A percentile compares a stretch with the other conserved stretches of the same genome.
Conservation (phyloP, 2,888 invertebrate genomes). For the Drosophila helvetica region DNA sequence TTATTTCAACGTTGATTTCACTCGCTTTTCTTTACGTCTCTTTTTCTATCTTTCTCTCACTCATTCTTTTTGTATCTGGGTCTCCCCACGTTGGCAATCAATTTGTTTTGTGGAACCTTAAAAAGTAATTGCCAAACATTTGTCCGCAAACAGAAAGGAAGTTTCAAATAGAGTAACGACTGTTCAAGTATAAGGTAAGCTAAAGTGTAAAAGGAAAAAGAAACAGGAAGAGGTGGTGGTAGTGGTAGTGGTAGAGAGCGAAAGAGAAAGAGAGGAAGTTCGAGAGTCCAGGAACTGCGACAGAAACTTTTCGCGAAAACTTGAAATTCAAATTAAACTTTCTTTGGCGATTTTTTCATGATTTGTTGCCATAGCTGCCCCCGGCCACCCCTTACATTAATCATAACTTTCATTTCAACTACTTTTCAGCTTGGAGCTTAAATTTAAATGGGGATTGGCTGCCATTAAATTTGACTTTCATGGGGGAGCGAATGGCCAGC, state of each 20-base stretch:
- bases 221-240: background rate
- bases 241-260: background rate
- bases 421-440: slow-evolving; percentile 48
- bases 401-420: slow-evolving; percentile 54
- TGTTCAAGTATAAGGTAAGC: slow-evolving; percentile 19
- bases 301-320: slow-evolving; percentile 61
- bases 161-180: slow-evolving; percentile 42
- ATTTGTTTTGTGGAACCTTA: slow-evolving; percentile 68
- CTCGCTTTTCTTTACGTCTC: slow-evolving; percentile 1
- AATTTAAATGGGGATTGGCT: slow-evolving; percentile 36
- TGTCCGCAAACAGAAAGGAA: slow-evolving; percentile 53
- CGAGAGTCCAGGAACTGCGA: slow-evolving; percentile 28
- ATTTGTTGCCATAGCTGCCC: slow-evolving; percentile 55
- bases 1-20: slow-evolving; percentile 66
- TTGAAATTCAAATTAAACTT: slow-evolving; percentile 75
- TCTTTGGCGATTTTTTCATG: slow-evolving; percentile 56
- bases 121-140: slow-evolving; percentile 75
- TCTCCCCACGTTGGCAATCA: slow-evolving; percentile 62
- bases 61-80: background rate
- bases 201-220: background rate
- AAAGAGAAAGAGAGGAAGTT: background rate
- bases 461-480: slow-evolving; percentile 16
- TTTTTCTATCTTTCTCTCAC: slow-evolving; percentile 3
- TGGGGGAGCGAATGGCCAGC: slow-evolving; percentile 1
- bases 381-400: slow-evolving; percentile 48